Base-by-base conservation (phyloP, 64 coral and sea anemone genomes). In the Stylophora pistillata region DNA sequence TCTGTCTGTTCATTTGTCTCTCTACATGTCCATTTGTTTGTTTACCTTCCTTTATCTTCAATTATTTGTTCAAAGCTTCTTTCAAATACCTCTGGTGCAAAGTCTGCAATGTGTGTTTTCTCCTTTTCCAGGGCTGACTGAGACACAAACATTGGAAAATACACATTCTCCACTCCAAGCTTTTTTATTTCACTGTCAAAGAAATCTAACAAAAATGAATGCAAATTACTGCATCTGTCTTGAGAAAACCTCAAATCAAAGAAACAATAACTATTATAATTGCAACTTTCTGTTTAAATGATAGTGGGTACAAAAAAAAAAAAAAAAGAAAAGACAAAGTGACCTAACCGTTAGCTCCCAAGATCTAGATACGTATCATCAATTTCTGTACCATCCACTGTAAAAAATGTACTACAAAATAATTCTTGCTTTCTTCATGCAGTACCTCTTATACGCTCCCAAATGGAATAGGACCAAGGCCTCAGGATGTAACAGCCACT, bases 121-220 rank as follows among this genome's bases (percentile, higher is more conserved):
- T 95, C 97, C 71, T 91, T 92, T 37, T 99, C 97, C 77, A 99
- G 70, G 13, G 97, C 97, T 56, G 93, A 54, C 63, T 99, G 93
- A 15, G 97, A 99, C 68, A 99, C 97, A 86, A 99, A 99, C 55
- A 99, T 99, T 58, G 97, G 97, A 61, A 99, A 99, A 73, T 99
- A 99, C 0, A 95, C 94, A 79, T 99, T 99, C 78, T 99, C 97
- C 27, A 99, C 97, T 41, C 97, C 97, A 57, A 99, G 90, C 69
- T 99, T 99, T 79, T 99, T 99, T 26, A 99, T 99, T 73, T 89
- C 97, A 21, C 61, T 58, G 86, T 99, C 97, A 34, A 99, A 99
- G n/a, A 99, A 99, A 9, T 76, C 97, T 99, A 71, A 34, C 29
- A 68, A 32, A 58, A 66, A 15, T 20, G 77, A 58, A 78, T 20